Evolutionary conservation across 2,797 vertebrate species (phyloP).

Genomic region (Sebastes taczanowskii): DNA sequence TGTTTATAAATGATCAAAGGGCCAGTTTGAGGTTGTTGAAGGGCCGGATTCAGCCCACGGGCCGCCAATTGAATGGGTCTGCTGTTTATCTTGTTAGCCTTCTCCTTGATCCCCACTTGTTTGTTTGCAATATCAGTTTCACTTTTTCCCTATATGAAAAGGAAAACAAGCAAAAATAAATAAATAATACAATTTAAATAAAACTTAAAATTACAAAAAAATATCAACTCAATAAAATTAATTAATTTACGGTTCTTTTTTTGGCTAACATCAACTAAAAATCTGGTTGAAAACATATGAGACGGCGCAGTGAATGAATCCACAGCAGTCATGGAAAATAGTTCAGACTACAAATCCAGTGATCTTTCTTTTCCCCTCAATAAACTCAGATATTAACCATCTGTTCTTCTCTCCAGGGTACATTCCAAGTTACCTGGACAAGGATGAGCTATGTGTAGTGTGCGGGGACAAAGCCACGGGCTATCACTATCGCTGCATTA

Average conservation of each 20-base stretch:
- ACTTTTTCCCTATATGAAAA: not conserved
- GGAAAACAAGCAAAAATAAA: not conserved
- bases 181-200: not conserved
- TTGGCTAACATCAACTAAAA: not conserved
- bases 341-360: not conserved
- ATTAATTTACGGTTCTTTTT: not conserved
- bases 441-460: slow-evolving; percentile 97
- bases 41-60: too few species aligned
- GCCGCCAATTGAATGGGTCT: too few species aligned
- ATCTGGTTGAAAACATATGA: not conserved
- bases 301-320: not conserved
- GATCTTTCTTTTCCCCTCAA: not conserved
- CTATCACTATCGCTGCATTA: slow-evolving; percentile 99
- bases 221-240: not conserved
- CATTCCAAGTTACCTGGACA: slow-evolving; percentile 99
- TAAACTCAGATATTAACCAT: not conserved
- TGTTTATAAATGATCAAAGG: too few species aligned
- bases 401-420: slow-evolving; percentile 84
- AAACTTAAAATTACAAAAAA: not conserved
- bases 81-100: not conserved
- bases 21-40: too few species aligned
- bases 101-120: not conserved
- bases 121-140: not conserved
- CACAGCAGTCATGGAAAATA: not conserved
- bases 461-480: slow-evolving; percentile 98